Conservation (phyloP, 2,888 invertebrate genomes). For the Hypsopygia costalis region DNA sequence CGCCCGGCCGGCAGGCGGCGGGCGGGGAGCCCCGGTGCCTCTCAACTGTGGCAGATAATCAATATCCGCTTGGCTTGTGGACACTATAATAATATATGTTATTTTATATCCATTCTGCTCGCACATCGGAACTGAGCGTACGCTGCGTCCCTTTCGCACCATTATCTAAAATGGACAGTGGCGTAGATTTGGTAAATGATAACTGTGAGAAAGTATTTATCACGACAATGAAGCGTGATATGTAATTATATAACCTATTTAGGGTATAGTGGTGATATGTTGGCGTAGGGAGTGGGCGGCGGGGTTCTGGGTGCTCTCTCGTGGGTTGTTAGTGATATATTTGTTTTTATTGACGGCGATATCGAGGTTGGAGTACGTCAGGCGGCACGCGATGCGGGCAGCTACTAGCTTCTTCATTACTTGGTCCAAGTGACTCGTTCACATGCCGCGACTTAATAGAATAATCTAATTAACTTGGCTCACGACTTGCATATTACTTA, state of each 20-base stretch:
- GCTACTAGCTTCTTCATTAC: conserved; percentile 43
- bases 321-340: conserved; percentile 53
- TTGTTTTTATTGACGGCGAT: conserved; percentile 62
- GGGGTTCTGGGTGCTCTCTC: conserved; percentile 22
- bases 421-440: conserved; percentile 30
- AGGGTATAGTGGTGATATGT: conserved; percentile 57
- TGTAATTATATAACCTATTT: conserved; percentile 77
- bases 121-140: conserved; percentile 26
- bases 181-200: conserved; percentile 81
- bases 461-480: conserved; percentile 26
- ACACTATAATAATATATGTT: conserved; percentile 80
- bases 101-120: conserved; percentile 64
- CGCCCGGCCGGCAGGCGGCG: conserved; percentile 31
- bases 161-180: conserved; percentile 80
- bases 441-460: conserved; percentile 48
- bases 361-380: conserved; percentile 38
- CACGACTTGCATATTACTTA: conserved; percentile 1
- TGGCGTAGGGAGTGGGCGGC: conserved; percentile 27
- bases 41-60: conserved; percentile 82
- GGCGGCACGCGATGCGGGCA: conserved; percentile 58
- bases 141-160: conserved; percentile 57
- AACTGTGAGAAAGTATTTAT: conserved; percentile 81
- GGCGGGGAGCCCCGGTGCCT: conserved; percentile 67
- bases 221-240: conserved; percentile 78
- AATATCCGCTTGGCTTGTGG: conserved; percentile 82